Base-by-base conservation (phyloP, 2,888 invertebrate species). In the Drosophila antonietae region DNA sequence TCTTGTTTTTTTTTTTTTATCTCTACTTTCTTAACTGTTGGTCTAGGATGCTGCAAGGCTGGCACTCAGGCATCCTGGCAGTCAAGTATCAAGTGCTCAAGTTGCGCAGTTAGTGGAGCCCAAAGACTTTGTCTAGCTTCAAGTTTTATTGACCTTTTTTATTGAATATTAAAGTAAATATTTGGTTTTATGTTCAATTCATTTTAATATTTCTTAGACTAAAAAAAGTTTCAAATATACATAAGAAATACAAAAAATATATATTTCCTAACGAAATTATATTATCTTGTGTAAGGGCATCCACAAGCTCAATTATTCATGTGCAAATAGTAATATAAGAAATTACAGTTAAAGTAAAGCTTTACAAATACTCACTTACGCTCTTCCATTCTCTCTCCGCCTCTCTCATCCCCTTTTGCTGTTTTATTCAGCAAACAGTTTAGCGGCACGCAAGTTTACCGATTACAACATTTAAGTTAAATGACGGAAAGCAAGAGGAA, bases 71-170 rank as follows among this genome's bases (percentile, higher is more conserved):
- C 71, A 59, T 53, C 49, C 43, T 56, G 62, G 66, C 71, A 73
- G 62, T 61, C 75, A 69, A 77, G 71, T 61, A 78, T 69, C 78
- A 80, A 80, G 68, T 67, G 75, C 44, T 71, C 62, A 78, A 75
- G 66, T 70, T 69, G 73, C 58, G 55, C 73, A 78, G 77, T 70
- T 64, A 18, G 46, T 55, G 56, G 55, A 41, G 49, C 31, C 3
- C 12, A 68, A 66, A 63, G 68, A 66, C 68, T 65, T 41, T 51
- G 81, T 81, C 81, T 83, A 75, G 60, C 20, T 46, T 10, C 31
- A 14, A 18, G 37, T 14, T 56, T 44, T 62, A 39, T 63, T 44
- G 35, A 9, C 31, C 9, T 65, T 58, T 64, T 70, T 70, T 74
- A 23, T 46, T 46, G 61, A 51, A 53, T 35, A 53, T 68, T 73